Percentiles rank a stretch among this genome's conserved stretches.
phyloP scores from a whole-genome alignment of 2,888 invertebrate genomes.

The Lomographa bimaculata region DNA sequence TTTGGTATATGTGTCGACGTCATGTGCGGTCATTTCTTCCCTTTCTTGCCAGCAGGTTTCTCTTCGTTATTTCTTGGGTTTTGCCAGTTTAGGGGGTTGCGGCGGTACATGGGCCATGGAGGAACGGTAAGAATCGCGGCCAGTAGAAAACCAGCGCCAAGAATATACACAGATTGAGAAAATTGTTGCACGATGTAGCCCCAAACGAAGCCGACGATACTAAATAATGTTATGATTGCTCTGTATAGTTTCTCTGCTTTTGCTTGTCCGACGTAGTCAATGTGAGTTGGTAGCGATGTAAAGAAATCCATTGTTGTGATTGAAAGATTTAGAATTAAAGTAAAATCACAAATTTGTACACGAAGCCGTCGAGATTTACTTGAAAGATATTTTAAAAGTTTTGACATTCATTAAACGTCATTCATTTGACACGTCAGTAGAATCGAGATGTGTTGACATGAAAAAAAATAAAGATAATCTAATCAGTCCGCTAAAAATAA shows the following conservation, averaged over 20 bases:
- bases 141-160: conserved; percentile 94
- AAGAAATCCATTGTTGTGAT: conserved; percentile 72
- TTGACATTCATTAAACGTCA: background rate
- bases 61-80: conserved; percentile 84
- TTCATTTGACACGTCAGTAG: conserved; percentile 33
- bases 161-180: conserved; percentile 96
- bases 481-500: no score
- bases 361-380: conserved; percentile 17
- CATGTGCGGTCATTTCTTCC: conserved; percentile 64
- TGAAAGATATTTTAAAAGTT: conserved; percentile 23
- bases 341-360: no score
- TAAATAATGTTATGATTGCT: conserved; percentile 95
- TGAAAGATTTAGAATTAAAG: no score
- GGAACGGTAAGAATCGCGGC: conserved; percentile 95
- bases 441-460: no score
- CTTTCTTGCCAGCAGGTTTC: conserved; percentile 77
- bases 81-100: conserved; percentile 95
- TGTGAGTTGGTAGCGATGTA: conserved; percentile 76
- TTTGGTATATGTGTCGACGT: conserved; percentile 2
- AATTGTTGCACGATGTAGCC: conserved; percentile 98
- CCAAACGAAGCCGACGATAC: conserved; percentile 95
- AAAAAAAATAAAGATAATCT: no score
- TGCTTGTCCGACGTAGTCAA: conserved; percentile 95
- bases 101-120: conserved; percentile 98
- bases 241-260: conserved; percentile 95